Evolutionary conservation across 2,113 vertebrate species (phyloP), one percentile per base, ranked within the genome.

Genomic region (Pomatostomus ruficeps): DNA sequence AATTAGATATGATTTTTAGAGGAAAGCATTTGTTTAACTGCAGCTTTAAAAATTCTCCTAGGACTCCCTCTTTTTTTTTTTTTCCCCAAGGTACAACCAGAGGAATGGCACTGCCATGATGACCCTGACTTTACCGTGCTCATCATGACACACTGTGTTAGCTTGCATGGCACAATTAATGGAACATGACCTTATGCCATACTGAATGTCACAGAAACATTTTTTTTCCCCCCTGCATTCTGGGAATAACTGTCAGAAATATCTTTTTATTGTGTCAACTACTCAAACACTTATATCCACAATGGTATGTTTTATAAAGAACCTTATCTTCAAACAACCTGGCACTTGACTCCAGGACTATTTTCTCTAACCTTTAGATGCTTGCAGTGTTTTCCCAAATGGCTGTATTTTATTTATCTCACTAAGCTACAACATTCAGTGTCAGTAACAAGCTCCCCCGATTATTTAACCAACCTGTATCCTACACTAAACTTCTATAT

Each of bases 221-320:
- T 67, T 67, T 58, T 58, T 31, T 10, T 0, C 5, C 9, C 25
- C 24, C 4, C 31, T 40, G 62, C 48, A 48, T 72, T 75, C 42
- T 33, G 77, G 31, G 11, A 85, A 91, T 91, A 89, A 36, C 48
- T 85, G 80, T 82, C 84, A 89, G 35, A 91, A 92, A 92, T 35
- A 3, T 48, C 87, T 91, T 86, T 92, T 93, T 77, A 33, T 57
- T 91, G n/a, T 84, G 77, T 92, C 91, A 92, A 31, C 66, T 72
- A 68, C 21, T 91, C 70, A 82, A 72, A 92, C 33, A 42, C 43
- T 92, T 88, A 59, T 21, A 70, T 31, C 21, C 66, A 58, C 49
- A 68, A 62, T 31, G 9, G 12, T 72, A 43, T 26, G 29, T 46
- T 28, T 83, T 93, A 59, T 62, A 89, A 91, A 85, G 51, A 23